Evolutionary conservation across 1,140 invertebrate genomes (phyloP), one percentile per base, ranked within the genome.

Genomic region (Subanguina moxae): DNA sequence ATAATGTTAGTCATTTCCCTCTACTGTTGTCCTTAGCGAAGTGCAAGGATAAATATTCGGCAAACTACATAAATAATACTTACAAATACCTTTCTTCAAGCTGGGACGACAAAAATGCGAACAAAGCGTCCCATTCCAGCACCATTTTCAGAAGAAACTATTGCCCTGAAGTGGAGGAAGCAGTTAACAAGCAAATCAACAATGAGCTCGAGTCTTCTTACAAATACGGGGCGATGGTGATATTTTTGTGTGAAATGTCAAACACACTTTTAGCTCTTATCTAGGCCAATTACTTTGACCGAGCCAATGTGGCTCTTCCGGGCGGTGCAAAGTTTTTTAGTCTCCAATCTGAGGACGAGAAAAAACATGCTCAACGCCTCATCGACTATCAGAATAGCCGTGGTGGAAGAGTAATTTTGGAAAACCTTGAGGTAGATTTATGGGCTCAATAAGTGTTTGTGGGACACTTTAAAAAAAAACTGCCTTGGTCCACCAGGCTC

Each of bases 131-230:
- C 17, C 3, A 8, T 21, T 5, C n/a, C 17, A 15, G 48, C 15
- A 52, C 61, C 0, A 21, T 30, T 30, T 57, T 27, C 32, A 64
- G 66, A 27, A 90, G 92, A 83, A 91, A 91, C 84, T 93, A 88
- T 82, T 86, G 89, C 67, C 80, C 85, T 45, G 89, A 89, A 66
- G 89, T 88, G 76, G 91, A 93, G 84, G 85, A 86, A 30, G 74
- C 56, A 5, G 86, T 93, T 38, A 93, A 93, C 82, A 87, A 88
- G 64, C 91, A 93, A 84, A 92, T 94, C 74, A 92, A 92, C 84
- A 84, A 91, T 86, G 91, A 94, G 83, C 82, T 94, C 1, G 88
- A 88, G 73, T 90, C 91, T 5, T 89, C 88, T 82, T 92, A 93
- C 82, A 87, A 87, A 27, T 93, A 93, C 83, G 82, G 90, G 80